phyloP scores from a whole-genome alignment of 2,113 vertebrate genomes.

The Lampris megalopsis region DNA sequence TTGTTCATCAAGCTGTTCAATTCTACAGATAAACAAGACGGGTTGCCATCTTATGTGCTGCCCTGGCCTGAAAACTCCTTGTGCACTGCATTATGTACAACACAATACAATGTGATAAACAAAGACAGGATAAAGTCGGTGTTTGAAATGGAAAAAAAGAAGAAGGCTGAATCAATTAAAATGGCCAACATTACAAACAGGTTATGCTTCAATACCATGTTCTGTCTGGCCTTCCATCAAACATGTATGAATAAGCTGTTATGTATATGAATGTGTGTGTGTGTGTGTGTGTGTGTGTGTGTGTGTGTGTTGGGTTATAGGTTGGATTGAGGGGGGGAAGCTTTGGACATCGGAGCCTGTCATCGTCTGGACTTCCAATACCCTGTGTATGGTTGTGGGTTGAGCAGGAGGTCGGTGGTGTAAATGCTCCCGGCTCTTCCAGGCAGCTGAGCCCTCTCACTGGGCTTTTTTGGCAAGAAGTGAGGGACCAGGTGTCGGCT shows the following conservation, averaged over 20 bases:
- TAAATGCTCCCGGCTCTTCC: slow-evolving; percentile 62
- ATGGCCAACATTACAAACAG: slow-evolving; percentile 36
- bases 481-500: slow-evolving; percentile 76
- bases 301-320: slow-evolving; percentile 12
- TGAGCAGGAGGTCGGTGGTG: slow-evolving; percentile 55
- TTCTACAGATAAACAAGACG: slow-evolving; percentile 16
- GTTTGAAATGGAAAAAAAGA: slow-evolving; percentile 42
- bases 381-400: slow-evolving; percentile 44
- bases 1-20: slow-evolving; percentile 17
- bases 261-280: background rate
- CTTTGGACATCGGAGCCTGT: slow-evolving; percentile 31
- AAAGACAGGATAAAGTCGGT: slow-evolving; percentile 18
- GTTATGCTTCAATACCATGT: slow-evolving; percentile 35
- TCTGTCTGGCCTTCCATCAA: slow-evolving; percentile 51
- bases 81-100: slow-evolving; percentile 1
- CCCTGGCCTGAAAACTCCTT: slow-evolving; percentile 18
- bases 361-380: slow-evolving; percentile 40
- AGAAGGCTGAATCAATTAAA: slow-evolving; percentile 44
- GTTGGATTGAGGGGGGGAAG: slow-evolving; percentile 16
- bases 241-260: slow-evolving; percentile 40
- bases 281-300: slow-evolving; percentile 4
- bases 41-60: background rate
- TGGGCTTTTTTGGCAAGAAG: slow-evolving; percentile 73
- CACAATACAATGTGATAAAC: slow-evolving; percentile 13
- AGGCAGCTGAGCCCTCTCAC: slow-evolving; percentile 71